Percentiles rank a stretch among this genome's conserved stretches.
These are phyloP conservation scores for Chlorodrepanis virens DNA, from an alignment of 2,113 vertebrate species.

Conservation along the genomic window DNA sequence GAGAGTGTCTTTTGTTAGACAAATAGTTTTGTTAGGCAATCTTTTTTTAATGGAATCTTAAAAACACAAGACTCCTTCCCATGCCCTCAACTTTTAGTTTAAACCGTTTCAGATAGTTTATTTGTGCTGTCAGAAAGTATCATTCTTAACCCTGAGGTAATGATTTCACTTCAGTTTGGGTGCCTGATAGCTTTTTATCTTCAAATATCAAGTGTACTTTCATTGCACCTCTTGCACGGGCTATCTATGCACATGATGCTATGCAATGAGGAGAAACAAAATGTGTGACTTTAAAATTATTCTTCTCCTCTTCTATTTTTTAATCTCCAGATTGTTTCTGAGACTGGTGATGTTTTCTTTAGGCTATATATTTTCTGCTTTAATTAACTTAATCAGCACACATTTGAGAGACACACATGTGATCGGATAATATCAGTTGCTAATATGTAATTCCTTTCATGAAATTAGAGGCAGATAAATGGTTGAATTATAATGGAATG, in stretches of 20 bases:
- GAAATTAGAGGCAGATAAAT: not conserved
- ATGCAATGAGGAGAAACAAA: not conserved
- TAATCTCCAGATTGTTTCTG: slow-evolving; percentile 5
- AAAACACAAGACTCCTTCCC: not conserved
- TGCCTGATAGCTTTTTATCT: not conserved
- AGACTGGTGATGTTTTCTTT: not conserved
- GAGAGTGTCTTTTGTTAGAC: not conserved
- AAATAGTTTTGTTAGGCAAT: no score
- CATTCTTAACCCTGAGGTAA: not conserved
- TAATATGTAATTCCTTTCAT: not conserved
- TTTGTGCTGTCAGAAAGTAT: not conserved
- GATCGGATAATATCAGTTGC: not conserved
- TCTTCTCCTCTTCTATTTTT: slow-evolving; percentile 9
- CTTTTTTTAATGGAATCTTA: not conserved
- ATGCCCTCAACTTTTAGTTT: not conserved
- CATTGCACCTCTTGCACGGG: not conserved
- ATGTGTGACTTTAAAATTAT: not conserved
- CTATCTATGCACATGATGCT: not conserved
- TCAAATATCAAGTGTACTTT: slow-evolving; percentile 24
- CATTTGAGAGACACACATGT: not conserved
- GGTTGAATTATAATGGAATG: not conserved
- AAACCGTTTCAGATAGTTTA: not conserved
- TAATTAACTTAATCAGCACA: slow-evolving; percentile 14
- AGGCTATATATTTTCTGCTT: not conserved
- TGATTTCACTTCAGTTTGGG: not conserved